phyloP scores from a whole-genome alignment of 2,113 vertebrate species.

The Thamnaconus septentrionalis region DNA sequence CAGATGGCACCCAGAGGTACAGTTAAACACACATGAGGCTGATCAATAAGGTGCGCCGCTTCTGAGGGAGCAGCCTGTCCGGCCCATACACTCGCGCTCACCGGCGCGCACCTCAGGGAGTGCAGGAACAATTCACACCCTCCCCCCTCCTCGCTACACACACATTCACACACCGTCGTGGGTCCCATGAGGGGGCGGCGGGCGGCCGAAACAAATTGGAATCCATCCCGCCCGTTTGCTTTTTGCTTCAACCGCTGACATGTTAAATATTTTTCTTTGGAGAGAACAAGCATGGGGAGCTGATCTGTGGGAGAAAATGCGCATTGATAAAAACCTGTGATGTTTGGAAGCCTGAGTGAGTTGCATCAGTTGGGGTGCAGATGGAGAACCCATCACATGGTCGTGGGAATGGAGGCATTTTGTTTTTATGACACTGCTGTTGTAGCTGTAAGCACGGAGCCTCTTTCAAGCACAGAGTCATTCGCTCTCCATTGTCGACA shows the following conservation, averaged over 20 bases:
- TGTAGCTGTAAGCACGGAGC: too few species aligned
- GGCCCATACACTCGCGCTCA: not conserved
- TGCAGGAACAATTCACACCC: constrained; percentile 21
- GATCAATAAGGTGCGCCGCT: constrained; percentile 33
- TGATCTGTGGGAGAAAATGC: not conserved
- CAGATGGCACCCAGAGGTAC: constrained; percentile 34
- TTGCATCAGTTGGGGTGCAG: too few species aligned
- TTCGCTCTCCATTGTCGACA: too few species aligned
- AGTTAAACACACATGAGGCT: constrained; percentile 37
- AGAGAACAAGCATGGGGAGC: not conserved
- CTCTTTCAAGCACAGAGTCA: too few species aligned
- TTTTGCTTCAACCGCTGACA: constrained; percentile 4
- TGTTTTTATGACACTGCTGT: too few species aligned
- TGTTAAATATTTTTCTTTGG: constrained; percentile 7
- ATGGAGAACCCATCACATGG: too few species aligned
- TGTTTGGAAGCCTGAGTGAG: too few species aligned
- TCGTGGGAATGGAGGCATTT: too few species aligned
- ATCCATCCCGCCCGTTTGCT: constrained; percentile 1
- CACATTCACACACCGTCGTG: constrained; percentile 26
- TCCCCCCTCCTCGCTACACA: constrained; percentile 5
- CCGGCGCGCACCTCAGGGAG: not conserved
- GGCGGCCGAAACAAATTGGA: constrained; percentile 38
- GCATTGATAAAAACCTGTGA: too few species aligned
- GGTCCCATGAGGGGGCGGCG: constrained; percentile 19
- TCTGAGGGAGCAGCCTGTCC: not conserved